phyloP scores from a whole-genome alignment of 2,797 vertebrate species.

The Poeciliopsis presidionis region DNA sequence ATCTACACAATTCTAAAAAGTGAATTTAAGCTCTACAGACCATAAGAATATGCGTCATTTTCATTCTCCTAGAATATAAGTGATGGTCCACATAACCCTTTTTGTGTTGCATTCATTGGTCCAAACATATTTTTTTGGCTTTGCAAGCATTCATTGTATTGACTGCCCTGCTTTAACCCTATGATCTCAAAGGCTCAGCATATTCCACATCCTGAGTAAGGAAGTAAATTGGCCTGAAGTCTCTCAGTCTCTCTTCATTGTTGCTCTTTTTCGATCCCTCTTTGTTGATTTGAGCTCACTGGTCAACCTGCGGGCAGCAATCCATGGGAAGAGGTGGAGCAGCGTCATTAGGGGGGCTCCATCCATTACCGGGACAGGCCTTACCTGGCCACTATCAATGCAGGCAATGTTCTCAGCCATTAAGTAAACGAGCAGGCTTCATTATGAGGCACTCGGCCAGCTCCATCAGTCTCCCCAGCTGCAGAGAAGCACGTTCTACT shows the following conservation, averaged over 20 bases:
- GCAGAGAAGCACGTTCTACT: constrained; percentile 34
- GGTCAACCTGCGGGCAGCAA: constrained; percentile 59
- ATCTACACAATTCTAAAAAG: background rate
- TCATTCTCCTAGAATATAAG: background rate
- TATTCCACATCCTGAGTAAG: constrained; percentile 36
- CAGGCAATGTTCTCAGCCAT: constrained; percentile 79
- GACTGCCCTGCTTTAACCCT: constrained; percentile 8
- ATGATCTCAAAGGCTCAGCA: constrained; percentile 29
- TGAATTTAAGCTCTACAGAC: background rate
- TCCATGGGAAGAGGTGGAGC: constrained; percentile 43
- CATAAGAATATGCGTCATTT: background rate
- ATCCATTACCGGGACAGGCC: constrained; percentile 79
- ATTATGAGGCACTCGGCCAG: constrained; percentile 70
- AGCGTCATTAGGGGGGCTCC: constrained; percentile 76
- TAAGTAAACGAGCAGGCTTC: constrained; percentile 82
- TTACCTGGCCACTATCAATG: constrained; percentile 72
- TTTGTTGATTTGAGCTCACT: constrained; percentile 63
- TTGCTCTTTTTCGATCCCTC: constrained; percentile 54
- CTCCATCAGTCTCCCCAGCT: constrained; percentile 69
- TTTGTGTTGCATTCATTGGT: background rate
- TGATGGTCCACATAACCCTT: background rate
- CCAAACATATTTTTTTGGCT: background rate
- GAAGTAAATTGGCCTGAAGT: constrained; percentile 26
- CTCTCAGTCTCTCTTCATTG: constrained; percentile 21
- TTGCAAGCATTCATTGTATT: background rate